Evolutionary conservation across 2,113 vertebrate genomes (phyloP).

Genomic region (Macrotis lagotis): DNA sequence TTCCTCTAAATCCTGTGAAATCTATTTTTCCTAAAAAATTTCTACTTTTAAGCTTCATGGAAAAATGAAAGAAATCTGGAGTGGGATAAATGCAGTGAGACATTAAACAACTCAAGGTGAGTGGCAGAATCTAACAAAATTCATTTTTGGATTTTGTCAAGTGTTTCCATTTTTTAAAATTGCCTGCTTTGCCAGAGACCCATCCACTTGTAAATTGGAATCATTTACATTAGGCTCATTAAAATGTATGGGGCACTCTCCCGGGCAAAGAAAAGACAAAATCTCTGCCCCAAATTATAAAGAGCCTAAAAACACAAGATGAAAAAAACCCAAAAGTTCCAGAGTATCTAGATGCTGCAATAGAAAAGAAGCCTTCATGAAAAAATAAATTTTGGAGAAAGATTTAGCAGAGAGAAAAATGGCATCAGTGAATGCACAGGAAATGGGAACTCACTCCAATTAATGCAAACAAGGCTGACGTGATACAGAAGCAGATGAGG

Average conservation of each 20-base stretch:
- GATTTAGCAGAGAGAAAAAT: conserved; percentile 57
- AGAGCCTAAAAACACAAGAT: conserved; percentile 45
- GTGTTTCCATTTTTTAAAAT: conserved; percentile 53
- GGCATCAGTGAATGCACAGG: conserved; percentile 26
- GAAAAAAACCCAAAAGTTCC: conserved; percentile 56
- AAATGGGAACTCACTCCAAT: conserved; percentile 59
- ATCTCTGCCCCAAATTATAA: conserved; percentile 63
- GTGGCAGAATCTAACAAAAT: conserved; percentile 71
- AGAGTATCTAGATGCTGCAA: conserved; percentile 59
- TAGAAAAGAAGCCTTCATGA: conserved; percentile 56
- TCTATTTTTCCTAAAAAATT: conserved; percentile 12
- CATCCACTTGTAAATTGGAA: conserved; percentile 66
- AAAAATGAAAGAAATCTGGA: conserved; percentile 44
- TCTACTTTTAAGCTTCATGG: conserved; percentile 33
- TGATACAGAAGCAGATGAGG: conserved; percentile 42
- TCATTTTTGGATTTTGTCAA: conserved; percentile 65
- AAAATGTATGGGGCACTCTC: conserved; percentile 68
- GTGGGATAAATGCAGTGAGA: conserved; percentile 23
- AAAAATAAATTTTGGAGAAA: conserved; percentile 62
- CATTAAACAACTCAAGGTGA: conserved; percentile 49
- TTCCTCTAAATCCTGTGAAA: not conserved
- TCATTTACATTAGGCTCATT: conserved; percentile 71
- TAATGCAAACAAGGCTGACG: conserved; percentile 19
- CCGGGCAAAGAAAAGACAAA: conserved; percentile 39
- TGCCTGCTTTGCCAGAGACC: conserved; percentile 57